Conservation (phyloP, 1,140 invertebrate genomes). For the Zaprionus taronus region DNA sequence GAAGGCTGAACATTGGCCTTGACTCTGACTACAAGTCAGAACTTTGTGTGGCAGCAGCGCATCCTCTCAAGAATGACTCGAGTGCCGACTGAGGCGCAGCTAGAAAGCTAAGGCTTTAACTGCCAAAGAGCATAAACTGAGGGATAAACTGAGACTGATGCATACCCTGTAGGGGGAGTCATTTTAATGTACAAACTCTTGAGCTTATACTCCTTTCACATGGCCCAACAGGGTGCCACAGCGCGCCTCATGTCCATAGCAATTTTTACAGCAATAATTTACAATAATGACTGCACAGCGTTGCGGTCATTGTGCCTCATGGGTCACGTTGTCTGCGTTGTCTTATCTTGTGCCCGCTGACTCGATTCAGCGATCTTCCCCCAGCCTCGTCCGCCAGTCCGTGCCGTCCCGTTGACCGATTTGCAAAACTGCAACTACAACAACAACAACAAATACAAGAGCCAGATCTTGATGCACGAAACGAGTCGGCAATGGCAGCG, state of each 20-base stretch:
- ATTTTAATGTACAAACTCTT: background rate
- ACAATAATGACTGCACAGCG: conserved; percentile 71
- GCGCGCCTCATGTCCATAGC: conserved; percentile 52
- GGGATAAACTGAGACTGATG: background rate
- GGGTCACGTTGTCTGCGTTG: conserved; percentile 68
- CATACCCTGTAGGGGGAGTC: background rate
- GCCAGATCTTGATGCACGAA: conserved; percentile 77
- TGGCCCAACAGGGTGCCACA: background rate
- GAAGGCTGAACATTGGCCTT: conserved; percentile 81
- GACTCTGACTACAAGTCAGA: conserved; percentile 35
- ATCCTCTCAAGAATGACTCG: conserved; percentile 5
- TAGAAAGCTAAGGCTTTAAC: conserved; percentile 53
- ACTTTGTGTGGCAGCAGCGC: background rate
- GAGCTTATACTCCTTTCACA: background rate
- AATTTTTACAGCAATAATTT: conserved; percentile 83
- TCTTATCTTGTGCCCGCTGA: conserved; percentile 39
- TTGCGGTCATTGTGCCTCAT: conserved; percentile 74
- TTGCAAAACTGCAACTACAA: conserved; percentile 48
- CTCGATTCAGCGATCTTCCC: conserved; percentile 26
- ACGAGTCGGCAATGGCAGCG: conserved; percentile 46
- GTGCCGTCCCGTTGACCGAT: conserved; percentile 67
- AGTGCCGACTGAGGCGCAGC: conserved; percentile 3
- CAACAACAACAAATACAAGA: background rate
- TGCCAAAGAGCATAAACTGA: background rate
- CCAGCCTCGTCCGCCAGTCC: background rate